A percentile compares a stretch with the other conserved stretches of the same genome.
Conservation (phyloP, 1,140 invertebrate genomes). For the Phymorhynchus buccinoides region DNA sequence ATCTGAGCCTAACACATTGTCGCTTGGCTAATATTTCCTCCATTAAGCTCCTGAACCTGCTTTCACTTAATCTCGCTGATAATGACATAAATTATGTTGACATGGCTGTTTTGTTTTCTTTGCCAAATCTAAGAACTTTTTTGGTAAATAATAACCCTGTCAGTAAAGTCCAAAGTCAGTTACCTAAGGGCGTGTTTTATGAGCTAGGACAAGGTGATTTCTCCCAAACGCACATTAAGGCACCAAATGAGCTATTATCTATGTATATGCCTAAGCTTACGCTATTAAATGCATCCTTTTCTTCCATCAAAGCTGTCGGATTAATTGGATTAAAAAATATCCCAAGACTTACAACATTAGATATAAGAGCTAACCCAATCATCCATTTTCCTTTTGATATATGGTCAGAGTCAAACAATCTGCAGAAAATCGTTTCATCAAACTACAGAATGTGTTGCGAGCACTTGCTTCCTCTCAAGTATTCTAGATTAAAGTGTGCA, state of each 20-base stretch:
- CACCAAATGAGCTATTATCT: background rate
- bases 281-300: background rate
- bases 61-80: constrained; percentile 28
- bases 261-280: background rate
- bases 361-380: background rate
- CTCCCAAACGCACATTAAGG: background rate
- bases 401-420: background rate
- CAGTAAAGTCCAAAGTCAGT: background rate
- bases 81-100: constrained; percentile 19
- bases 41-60: background rate
- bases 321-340: background rate
- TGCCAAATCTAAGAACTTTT: constrained; percentile 30
- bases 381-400: background rate
- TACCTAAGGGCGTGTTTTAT: background rate
- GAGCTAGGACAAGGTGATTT: background rate
- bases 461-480: background rate
- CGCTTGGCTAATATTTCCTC: background rate
- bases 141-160: constrained; percentile 20
- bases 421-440: background rate
- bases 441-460: background rate
- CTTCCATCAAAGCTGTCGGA: background rate
- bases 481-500: background rate
- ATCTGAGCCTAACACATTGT: background rate
- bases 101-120: background rate
- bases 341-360: background rate